Evolutionary conservation across 92 coral and sea anemone genomes (phyloP).

Genomic region (Galaxea fascicularis): DNA sequence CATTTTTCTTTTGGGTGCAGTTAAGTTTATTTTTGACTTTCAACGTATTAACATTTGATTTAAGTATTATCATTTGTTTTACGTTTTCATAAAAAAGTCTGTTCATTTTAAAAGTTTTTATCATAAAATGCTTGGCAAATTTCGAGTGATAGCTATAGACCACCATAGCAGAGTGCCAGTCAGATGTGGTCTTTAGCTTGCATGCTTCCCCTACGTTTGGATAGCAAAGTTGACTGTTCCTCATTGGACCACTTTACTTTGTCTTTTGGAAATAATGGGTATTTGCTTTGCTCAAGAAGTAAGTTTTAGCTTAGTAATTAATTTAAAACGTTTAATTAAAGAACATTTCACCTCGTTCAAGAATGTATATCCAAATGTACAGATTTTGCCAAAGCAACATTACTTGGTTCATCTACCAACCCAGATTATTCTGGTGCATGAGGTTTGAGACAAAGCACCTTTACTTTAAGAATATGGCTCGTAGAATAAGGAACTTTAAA

Average conservation of each 20-base stretch:
- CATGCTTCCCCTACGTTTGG: conserved; percentile 54
- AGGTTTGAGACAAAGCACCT: conserved; percentile 44
- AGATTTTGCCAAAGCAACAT: conserved; percentile 52
- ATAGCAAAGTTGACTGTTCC: conserved; percentile 2
- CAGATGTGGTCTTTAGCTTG: conserved; percentile 45
- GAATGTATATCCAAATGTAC: conserved; percentile 10
- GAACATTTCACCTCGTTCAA: conserved; percentile 40
- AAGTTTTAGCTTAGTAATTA: background rate
- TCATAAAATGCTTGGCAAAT: too few relatives aligned
- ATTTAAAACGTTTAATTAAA: conserved; percentile 15
- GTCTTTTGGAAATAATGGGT: too few relatives aligned
- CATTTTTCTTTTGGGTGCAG: too few relatives aligned
- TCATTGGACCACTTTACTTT: conserved; percentile 35
- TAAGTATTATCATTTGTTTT: too few relatives aligned
- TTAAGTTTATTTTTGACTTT: too few relatives aligned
- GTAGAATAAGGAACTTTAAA: conserved; percentile 24
- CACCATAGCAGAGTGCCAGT: conserved; percentile 60
- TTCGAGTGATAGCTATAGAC: too few relatives aligned
- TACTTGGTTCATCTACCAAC: conserved; percentile 50
- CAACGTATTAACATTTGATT: too few relatives aligned
- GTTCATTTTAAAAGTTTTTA: too few relatives aligned
- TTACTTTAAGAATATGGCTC: conserved; percentile 42
- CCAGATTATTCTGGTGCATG: conserved; percentile 45
- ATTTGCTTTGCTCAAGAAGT: conserved; percentile 41
- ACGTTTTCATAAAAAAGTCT: too few relatives aligned